Conservation (phyloP, 2,888 invertebrate species). For the Psylliodes chrysocephalus region DNA sequence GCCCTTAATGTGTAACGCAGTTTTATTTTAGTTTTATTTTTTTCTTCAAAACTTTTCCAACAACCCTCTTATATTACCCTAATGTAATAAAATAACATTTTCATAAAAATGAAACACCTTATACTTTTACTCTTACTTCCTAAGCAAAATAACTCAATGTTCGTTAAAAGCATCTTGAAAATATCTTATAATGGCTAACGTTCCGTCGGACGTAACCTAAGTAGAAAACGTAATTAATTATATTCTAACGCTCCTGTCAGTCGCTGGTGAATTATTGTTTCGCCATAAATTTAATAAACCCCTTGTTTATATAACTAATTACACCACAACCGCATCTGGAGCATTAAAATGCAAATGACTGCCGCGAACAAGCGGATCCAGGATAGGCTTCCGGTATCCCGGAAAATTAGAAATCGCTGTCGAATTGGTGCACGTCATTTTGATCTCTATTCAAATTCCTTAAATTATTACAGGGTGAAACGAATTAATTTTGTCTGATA, state of each 20-base stretch:
- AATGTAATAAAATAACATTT: too few relatives aligned
- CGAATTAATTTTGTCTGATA: too few relatives aligned
- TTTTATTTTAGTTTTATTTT: too few relatives aligned
- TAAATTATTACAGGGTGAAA: too few relatives aligned
- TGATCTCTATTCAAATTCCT: too few relatives aligned
- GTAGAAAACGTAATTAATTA: constrained; percentile 28
- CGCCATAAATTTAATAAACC: constrained; percentile 38
- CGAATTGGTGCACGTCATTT: too few relatives aligned
- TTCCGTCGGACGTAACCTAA: constrained; percentile 10
- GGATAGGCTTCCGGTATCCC: constrained; percentile 8
- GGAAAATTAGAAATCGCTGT: neutral
- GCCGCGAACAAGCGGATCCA: neutral
- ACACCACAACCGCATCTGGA: constrained; percentile 31
- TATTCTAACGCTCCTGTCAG: constrained; percentile 24
- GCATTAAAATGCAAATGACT: constrained; percentile 36
- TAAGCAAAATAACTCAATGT: neutral
- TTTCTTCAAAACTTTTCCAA: too few relatives aligned
- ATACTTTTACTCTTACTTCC: too few relatives aligned
- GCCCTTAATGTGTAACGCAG: too few relatives aligned
- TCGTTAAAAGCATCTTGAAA: neutral
- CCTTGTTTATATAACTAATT: constrained; percentile 40
- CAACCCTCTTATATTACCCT: too few relatives aligned
- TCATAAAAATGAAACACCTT: too few relatives aligned
- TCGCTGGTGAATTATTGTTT: constrained; percentile 26
- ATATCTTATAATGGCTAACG: constrained; percentile 1